A percentile compares a stretch with the other conserved stretches of the same genome.
These are phyloP conservation scores for Plodia interpunctella DNA, from an alignment of 1,140 invertebrate species.

Conservation along the genomic window DNA sequence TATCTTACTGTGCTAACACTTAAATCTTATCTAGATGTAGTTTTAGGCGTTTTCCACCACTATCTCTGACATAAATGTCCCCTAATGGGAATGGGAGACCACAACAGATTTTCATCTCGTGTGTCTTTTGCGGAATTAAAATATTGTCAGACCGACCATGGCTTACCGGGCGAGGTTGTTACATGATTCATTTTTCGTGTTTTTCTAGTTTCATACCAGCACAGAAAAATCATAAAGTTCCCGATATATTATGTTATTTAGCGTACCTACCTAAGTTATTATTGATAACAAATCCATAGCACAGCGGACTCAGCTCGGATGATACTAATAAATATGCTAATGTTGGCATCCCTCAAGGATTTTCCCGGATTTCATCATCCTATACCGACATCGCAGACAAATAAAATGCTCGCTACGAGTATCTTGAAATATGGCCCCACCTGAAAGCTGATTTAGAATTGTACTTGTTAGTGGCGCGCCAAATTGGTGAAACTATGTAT, in stretches of 20 bases:
- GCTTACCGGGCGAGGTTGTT: too few species aligned
- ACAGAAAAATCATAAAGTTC: too few species aligned
- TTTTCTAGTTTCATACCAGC: too few species aligned
- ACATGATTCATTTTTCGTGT: too few species aligned
- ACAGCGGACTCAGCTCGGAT: conserved; percentile 34
- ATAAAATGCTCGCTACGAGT: conserved; percentile 34
- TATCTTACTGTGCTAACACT: too few species aligned
- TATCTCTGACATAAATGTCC: too few species aligned
- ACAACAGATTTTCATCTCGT: too few species aligned
- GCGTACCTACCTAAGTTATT: conserved; percentile 29
- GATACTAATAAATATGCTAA: conserved; percentile 62
- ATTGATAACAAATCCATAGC: conserved; percentile 40
- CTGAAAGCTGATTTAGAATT: conserved; percentile 23
- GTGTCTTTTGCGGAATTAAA: too few species aligned
- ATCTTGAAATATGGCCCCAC: conserved; percentile 37
- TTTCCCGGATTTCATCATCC: conserved; percentile 50
- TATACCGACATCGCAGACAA: conserved; percentile 40
- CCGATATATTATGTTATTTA: neutral
- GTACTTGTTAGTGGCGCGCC: conserved; percentile 5
- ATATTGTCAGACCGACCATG: too few species aligned
- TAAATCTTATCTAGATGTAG: too few species aligned
- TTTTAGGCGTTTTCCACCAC: too few species aligned
- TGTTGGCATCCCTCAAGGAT: conserved; percentile 45
- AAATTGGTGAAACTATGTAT: neutral
- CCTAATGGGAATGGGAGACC: too few species aligned